These are phyloP conservation scores for Anolis sagrei DNA, from an alignment of 2,113 vertebrate species.

Conservation along the genomic window DNA sequence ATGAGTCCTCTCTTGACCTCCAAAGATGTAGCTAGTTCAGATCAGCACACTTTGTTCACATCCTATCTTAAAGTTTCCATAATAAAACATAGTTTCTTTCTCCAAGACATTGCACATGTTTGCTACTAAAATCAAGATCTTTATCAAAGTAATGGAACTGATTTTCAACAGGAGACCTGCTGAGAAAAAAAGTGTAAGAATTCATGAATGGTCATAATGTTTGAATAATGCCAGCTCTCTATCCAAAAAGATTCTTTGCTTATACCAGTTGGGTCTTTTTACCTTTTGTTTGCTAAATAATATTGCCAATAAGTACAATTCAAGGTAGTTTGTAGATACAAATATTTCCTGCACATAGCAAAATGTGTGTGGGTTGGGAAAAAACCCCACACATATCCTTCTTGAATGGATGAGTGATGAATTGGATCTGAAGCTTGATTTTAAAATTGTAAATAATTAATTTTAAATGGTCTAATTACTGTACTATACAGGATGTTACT, in stretches of 20 bases:
- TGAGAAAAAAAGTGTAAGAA: not conserved
- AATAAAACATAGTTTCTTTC: too few relatives aligned
- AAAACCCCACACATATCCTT: not conserved
- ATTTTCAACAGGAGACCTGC: not conserved
- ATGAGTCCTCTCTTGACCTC: too few relatives aligned
- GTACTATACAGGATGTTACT: not conserved
- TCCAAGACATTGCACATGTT: too few relatives aligned
- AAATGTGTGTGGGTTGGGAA: too few relatives aligned
- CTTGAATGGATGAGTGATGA: slow-evolving; percentile 3
- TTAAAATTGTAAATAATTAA: slow-evolving; percentile 31
- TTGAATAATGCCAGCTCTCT: not conserved
- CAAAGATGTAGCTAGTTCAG: too few relatives aligned
- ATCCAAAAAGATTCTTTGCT: not conserved
- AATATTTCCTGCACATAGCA: not conserved
- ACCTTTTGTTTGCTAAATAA: not conserved
- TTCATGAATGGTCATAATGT: not conserved
- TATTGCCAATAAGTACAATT: not conserved
- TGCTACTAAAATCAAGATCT: too few relatives aligned
- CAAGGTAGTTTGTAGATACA: not conserved
- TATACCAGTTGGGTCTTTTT: not conserved
- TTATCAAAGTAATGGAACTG: not conserved
- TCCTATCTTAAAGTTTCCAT: too few relatives aligned
- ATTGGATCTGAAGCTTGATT: slow-evolving; percentile 34
- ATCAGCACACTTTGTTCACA: too few relatives aligned
- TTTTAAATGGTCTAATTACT: slow-evolving; percentile 6